These are phyloP conservation scores for Catocala nupta DNA, from an alignment of 2,888 invertebrate genomes.

Conservation along the genomic window DNA sequence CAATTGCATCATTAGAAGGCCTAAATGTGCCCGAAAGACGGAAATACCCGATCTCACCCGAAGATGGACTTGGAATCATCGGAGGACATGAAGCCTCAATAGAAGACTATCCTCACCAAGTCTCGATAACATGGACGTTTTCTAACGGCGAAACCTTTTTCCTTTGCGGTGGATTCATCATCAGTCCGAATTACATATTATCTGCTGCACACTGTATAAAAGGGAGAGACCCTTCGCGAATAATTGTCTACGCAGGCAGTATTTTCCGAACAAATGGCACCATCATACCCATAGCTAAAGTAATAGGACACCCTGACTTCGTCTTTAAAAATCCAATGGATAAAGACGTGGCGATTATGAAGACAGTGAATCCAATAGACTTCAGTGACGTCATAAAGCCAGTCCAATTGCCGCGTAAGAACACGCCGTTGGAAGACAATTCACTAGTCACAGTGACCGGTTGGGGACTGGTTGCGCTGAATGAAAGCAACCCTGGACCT, in stretches of 20 bases:
- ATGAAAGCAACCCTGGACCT: slow-evolving; percentile 65
- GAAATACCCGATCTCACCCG: neutral
- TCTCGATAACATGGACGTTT: neutral
- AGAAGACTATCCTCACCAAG: neutral
- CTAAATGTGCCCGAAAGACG: neutral
- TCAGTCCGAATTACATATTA: slow-evolving; percentile 72
- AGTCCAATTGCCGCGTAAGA: slow-evolving; percentile 59
- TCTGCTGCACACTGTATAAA: slow-evolving; percentile 79
- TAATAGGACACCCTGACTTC: slow-evolving; percentile 70
- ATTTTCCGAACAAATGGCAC: slow-evolving; percentile 73
- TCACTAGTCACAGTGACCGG: slow-evolving; percentile 67
- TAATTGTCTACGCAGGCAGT: slow-evolving; percentile 79
- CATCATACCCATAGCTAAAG: slow-evolving; percentile 70
- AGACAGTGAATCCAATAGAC: slow-evolving; percentile 65
- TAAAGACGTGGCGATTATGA: slow-evolving; percentile 76
- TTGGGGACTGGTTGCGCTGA: slow-evolving; percentile 59
- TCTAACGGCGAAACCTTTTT: neutral
- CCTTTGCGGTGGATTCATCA: slow-evolving; percentile 75
- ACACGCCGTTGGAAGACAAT: slow-evolving; percentile 56
- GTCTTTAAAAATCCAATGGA: slow-evolving; percentile 66
- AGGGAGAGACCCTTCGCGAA: slow-evolving; percentile 59
- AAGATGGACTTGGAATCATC: neutral
- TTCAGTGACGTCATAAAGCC: slow-evolving; percentile 67
- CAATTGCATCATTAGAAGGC: neutral
- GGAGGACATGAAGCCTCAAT: neutral